Conservation (phyloP, 2,113 vertebrate species). For the Dromaius novaehollandiae region DNA sequence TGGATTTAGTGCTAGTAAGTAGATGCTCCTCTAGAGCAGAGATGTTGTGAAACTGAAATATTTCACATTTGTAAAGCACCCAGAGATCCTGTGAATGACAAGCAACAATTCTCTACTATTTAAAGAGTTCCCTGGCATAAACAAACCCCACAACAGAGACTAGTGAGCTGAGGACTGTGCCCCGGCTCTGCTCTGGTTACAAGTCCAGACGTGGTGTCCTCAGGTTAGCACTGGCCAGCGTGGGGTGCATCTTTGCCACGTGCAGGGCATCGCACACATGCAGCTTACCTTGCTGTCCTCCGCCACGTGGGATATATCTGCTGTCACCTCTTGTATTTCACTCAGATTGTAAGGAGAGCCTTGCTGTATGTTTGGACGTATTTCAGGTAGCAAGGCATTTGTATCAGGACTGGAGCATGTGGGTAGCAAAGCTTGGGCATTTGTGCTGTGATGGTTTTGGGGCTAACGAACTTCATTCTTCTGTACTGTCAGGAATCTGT, state of each 20-base stretch:
- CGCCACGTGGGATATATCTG: background rate
- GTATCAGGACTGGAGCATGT: background rate
- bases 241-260: background rate
- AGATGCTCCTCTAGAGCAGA: background rate
- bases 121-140: background rate
- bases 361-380: background rate
- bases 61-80: background rate
- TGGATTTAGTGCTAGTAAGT: background rate
- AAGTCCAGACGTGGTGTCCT: background rate
- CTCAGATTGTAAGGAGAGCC: background rate
- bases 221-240: background rate
- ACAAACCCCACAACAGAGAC: background rate
- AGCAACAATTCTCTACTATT: background rate
- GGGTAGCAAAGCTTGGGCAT: background rate
- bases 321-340: background rate
- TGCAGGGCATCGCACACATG: background rate
- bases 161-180: background rate
- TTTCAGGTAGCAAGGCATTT: background rate
- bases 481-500: background rate
- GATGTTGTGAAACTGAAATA: background rate
- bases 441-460: background rate
- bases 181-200: background rate
- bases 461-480: background rate
- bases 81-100: background rate
- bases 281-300: background rate